Conservation (phyloP, 1,140 invertebrate species). For the Drosophila carrolli region DNA sequence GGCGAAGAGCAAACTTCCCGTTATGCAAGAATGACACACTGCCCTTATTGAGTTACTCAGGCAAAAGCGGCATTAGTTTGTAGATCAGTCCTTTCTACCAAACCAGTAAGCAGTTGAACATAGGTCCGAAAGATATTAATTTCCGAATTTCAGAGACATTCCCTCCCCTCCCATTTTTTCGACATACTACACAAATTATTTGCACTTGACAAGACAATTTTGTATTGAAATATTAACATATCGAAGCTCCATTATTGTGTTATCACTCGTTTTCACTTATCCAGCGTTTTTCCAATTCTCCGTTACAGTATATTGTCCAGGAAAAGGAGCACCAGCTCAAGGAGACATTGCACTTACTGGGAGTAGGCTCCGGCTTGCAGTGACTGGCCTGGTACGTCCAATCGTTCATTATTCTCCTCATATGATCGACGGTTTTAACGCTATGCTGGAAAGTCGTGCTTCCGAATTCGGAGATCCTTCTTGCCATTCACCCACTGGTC, state of each 20-base stretch:
- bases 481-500: conserved; percentile 2
- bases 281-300: neutral
- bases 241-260: neutral
- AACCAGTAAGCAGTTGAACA: neutral
- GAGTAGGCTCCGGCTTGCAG: conserved; percentile 90
- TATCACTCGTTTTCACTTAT: too few species aligned
- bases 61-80: too few species aligned
- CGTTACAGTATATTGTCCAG: conserved; percentile 84
- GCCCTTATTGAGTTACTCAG: too few species aligned
- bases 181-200: neutral
- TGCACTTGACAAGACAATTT: neutral
- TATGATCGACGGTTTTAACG: conserved; percentile 86
- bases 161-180: neutral
- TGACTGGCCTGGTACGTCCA: conserved; percentile 93
- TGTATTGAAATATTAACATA: neutral
- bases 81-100: too few species aligned
- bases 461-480: neutral
- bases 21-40: too few species aligned
- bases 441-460: conserved; percentile 83
- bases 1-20: too few species aligned
- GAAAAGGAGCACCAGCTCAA: conserved; percentile 88
- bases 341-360: conserved; percentile 94
- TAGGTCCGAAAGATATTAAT: neutral
- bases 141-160: neutral
- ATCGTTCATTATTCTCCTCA: conserved; percentile 88